Evolutionary conservation across 2,888 invertebrate genomes (phyloP).

Genomic region (Cheilosia vernalis): DNA sequence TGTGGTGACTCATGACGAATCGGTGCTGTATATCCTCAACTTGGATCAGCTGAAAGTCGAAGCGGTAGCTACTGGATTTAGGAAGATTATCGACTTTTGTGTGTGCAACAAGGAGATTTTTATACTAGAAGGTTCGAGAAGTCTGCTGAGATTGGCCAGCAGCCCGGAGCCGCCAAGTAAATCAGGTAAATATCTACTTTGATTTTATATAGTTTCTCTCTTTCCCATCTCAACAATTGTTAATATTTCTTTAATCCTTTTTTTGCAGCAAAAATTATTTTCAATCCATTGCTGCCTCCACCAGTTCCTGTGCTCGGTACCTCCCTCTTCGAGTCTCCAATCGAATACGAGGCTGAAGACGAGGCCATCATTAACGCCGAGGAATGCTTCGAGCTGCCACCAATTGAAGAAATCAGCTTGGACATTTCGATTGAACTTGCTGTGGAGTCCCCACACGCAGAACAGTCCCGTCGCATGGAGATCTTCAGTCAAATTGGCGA

Average conservation of each 20-base stretch:
- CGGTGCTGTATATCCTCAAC: conserved; percentile 90
- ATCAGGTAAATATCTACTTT: conserved; percentile 81
- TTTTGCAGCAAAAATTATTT: conserved; percentile 80
- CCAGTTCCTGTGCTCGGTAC: conserved; percentile 79
- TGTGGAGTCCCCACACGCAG: conserved; percentile 80
- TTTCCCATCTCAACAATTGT: background rate
- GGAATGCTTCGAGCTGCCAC: conserved; percentile 90
- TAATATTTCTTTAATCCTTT: background rate
- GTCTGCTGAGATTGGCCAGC: conserved; percentile 90
- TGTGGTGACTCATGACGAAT: conserved; percentile 89
- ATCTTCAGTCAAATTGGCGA: conserved; percentile 89
- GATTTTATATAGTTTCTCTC: background rate
- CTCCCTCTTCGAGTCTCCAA: conserved; percentile 79
- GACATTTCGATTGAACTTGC: conserved; percentile 83
- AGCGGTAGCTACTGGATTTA: conserved; percentile 87
- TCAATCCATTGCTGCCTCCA: conserved; percentile 82
- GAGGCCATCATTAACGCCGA: conserved; percentile 86
- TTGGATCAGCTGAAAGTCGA: conserved; percentile 88
- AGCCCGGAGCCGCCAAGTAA: conserved; percentile 87
- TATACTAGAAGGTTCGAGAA: conserved; percentile 91
- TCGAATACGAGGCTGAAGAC: conserved; percentile 83
- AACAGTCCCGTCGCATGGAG: conserved; percentile 85
- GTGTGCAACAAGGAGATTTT: conserved; percentile 87
- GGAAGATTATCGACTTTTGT: conserved; percentile 83
- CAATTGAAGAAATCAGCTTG: conserved; percentile 84